Base-by-base conservation (phyloP, 2,113 vertebrate genomes). In the Coptodon bakossiorum region DNA sequence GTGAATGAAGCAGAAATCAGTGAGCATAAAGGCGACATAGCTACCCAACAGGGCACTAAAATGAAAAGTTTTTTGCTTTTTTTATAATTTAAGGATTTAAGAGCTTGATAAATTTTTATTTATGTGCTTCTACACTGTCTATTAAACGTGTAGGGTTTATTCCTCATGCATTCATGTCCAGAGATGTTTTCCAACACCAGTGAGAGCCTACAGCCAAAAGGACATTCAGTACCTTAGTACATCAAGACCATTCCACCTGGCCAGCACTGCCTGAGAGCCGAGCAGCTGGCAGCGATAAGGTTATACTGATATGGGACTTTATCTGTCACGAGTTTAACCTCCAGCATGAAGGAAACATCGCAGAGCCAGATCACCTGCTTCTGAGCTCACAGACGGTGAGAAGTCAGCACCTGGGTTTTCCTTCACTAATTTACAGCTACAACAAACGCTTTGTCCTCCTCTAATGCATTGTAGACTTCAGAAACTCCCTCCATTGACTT, bases 251-350 rank as follows among this genome's bases (percentile, higher is more conserved):
- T 66, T 85, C 22, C 81, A 66, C 85, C 82, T 81, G 82, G 85
- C 82, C 61, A 31, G 85, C 27, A 8, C 8, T 61, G 54, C 87
- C 83, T 93, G 92, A 87, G 94, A 94, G 80, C 85, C 5, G 43
- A 86, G 88, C 95, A 95, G 89, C 91, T 92, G 94, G 71, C 66
- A 78, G 80, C 13, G 92, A 93, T 94, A 93, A 93, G 89, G 66
- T 85, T 66, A 13, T 61, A 52, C 66, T 81, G 87, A 90, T 91
- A 89, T 40, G 27, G 87, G 38, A 45, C 83, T 83, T 86, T 91
- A 86, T 87, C 84, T 91, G 50, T 82, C 80, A 31, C 24, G 17
- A 81, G 45, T 89, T 89, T 84, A 80, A 87, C 79, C 83, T 81
- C 66, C 31, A 54, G 80, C 31, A 2, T 52, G 76, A 85, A 48